These are phyloP conservation scores for Fratercula arctica DNA, from an alignment of 2,797 vertebrate genomes.

Conservation along the genomic window DNA sequence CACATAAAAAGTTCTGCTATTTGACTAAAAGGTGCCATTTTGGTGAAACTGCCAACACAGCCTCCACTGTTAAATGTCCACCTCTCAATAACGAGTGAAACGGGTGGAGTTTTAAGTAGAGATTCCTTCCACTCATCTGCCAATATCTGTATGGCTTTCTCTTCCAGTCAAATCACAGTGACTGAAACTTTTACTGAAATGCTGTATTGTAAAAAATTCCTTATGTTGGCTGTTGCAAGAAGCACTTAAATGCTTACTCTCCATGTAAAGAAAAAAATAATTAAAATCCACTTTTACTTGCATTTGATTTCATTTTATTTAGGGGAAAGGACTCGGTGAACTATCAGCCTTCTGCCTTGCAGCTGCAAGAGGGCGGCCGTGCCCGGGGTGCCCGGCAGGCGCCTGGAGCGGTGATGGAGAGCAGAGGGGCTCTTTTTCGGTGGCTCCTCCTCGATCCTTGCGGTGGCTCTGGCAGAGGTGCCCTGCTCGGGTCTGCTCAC, in stretches of 20 bases:
- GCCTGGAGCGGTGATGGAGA: not conserved
- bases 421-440: accelerated
- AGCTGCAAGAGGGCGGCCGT: not conserved
- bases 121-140: not conserved
- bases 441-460: not conserved
- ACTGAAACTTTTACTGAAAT: not conserved
- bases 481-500: not conserved
- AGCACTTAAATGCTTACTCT: not conserved
- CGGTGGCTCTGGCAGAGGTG: not conserved
- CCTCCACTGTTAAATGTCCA: not conserved
- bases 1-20: not conserved
- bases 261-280: accelerated
- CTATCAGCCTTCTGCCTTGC: accelerated
- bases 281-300: not conserved
- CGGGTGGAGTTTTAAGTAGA: not conserved
- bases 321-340: not conserved
- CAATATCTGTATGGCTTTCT: not conserved
- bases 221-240: not conserved
- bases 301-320: not conserved
- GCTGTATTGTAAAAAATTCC: not conserved
- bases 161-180: not conserved
- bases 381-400: accelerated
- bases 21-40: not conserved
- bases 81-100: not conserved
- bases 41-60: not conserved